Evolutionary conservation across 2,113 vertebrate genomes (phyloP), one percentile per base, ranked within the genome.

Genomic region (Tragelaphus strepsiceros): DNA sequence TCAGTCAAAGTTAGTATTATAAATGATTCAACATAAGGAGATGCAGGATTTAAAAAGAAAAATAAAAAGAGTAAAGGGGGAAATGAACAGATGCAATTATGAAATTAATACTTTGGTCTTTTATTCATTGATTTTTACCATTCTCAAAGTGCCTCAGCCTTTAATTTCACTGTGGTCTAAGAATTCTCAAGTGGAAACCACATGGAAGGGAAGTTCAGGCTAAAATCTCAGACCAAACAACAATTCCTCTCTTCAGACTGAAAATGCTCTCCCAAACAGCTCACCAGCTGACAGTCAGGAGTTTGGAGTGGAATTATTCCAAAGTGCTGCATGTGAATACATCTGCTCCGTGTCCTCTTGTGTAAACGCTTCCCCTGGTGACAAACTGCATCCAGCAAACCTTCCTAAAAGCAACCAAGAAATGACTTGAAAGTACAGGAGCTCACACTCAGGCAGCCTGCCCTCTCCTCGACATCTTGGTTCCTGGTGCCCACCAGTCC

Each of bases 1-100:
- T 84, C 74, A 96, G 14, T 39, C 35, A 93, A 98, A 97, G 97
- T 77, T 80, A 74, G 90, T 39, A 56, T 89, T 97, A 97, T 84
- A 98, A 97, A 77, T 97, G 97, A 98, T 91, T 12, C 32, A 95
- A 5, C 86, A 56, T 90, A 85, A 97, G 26, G 16, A 53, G 12
- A 82, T 26, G n/a, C 1, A 59, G 14, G 21, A 93, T n/a, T 85
- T 8, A 32, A 80, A 56, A 97, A 80, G 13, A 97, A 19, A 9
- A 51, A 35, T 46, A 96, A 83, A 43, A 97, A 24, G 7, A 91
- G 26, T 49, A 90, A 94, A 96, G 74, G 11, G 10, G 8, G 59
- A 97, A 97, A 96, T 51, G 39, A 96, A 91, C 87, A 10, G 62
- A 81, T 49, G 56, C 53, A 95, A 88, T 71, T 91, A 54, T 19